Conservation (phyloP, 92 coral and sea anemone species). For the Anthopleura xanthogrammica region DNA sequence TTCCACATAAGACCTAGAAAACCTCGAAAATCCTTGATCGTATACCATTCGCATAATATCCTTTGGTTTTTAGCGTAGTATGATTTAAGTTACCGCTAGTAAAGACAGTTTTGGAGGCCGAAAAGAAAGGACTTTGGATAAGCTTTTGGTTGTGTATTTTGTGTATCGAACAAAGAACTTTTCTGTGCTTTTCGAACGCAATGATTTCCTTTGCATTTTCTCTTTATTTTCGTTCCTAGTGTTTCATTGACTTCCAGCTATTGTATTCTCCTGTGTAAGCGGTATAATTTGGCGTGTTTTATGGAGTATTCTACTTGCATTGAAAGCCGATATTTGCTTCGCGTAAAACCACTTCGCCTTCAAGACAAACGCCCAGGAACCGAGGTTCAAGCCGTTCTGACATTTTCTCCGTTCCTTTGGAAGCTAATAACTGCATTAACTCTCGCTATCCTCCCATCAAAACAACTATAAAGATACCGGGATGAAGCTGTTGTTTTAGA, state of each 20-base stretch:
- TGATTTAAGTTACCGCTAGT: background rate
- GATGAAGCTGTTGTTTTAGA: background rate
- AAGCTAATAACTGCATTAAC: background rate
- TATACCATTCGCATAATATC: background rate
- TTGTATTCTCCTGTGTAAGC: background rate
- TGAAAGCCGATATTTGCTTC: conserved; percentile 2
- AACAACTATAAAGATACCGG: background rate
- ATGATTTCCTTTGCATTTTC: conserved; percentile 12
- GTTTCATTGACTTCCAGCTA: background rate
- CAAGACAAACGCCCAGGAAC: conserved; percentile 14
- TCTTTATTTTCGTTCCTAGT: conserved; percentile 5
- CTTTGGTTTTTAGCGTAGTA: background rate
- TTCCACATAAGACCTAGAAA: background rate
- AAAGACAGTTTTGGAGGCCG: background rate
- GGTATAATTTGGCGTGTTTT: background rate
- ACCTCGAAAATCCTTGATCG: background rate
- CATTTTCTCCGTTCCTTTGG: background rate
- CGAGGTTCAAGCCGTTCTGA: background rate
- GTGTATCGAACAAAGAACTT: conserved; percentile 28
- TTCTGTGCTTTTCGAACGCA: conserved; percentile 10
- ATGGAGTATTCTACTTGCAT: conserved; percentile 3
- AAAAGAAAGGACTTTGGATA: background rate
- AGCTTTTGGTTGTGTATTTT: background rate
- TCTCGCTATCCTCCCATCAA: background rate
- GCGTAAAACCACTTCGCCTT: background rate